A percentile compares a stretch with the other conserved stretches of the same genome.
Evolutionary conservation across 2,797 vertebrate species (phyloP).

Genomic region (Eupleurogrammus muticus): DNA sequence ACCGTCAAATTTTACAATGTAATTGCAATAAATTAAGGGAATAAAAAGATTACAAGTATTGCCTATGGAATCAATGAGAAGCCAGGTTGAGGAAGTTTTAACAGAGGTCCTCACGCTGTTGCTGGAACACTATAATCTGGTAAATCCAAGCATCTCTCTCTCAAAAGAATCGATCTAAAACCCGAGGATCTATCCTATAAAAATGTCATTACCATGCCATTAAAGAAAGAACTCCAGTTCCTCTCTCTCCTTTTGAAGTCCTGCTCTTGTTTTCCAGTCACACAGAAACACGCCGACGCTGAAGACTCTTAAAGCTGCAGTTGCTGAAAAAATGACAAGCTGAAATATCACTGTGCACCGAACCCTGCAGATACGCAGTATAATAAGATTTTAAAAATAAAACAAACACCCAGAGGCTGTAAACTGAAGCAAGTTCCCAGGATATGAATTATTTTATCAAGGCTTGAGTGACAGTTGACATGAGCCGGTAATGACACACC

Average conservation of each 20-base stretch:
- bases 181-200: constrained; percentile 35
- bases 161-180: constrained; percentile 34
- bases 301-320: constrained; percentile 21
- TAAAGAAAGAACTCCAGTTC: constrained; percentile 12
- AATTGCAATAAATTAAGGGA: too few relatives aligned
- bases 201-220: constrained; percentile 30
- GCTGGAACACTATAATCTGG: too few relatives aligned
- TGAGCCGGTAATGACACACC: constrained; percentile 52
- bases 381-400: constrained; percentile 52
- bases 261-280: constrained; percentile 19
- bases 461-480: constrained; percentile 69
- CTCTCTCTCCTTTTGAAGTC: constrained; percentile 16
- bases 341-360: constrained; percentile 2
- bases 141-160: constrained; percentile 11
- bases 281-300: constrained; percentile 7
- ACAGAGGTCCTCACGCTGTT: too few relatives aligned
- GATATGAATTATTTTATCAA: constrained; percentile 64
- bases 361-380: constrained; percentile 34
- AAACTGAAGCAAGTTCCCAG: constrained; percentile 33
- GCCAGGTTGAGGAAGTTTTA: too few relatives aligned
- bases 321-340: constrained; percentile 6
- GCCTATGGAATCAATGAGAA: too few relatives aligned
- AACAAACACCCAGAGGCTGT: constrained; percentile 34
- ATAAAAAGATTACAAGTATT: too few relatives aligned
- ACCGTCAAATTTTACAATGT: too few relatives aligned